Evolutionary conservation across 1,140 invertebrate genomes (phyloP).

Genomic region (Sinella curviseta): DNA sequence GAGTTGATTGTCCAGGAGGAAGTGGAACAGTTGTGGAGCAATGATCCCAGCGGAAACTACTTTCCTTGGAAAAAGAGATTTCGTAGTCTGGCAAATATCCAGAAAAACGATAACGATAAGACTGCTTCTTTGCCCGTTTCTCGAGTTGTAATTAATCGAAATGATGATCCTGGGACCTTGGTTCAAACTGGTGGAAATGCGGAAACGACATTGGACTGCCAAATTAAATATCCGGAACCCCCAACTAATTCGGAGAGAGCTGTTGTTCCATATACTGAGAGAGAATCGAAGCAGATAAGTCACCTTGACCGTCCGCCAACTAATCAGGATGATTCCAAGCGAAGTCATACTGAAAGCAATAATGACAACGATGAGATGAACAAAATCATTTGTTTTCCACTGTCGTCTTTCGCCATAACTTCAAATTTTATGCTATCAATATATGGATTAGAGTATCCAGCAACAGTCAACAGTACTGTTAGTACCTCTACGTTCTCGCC

Average conservation of each 20-base stretch:
- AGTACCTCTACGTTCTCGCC: neutral
- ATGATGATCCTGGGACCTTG: neutral
- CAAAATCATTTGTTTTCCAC: neutral
- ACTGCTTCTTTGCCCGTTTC: neutral
- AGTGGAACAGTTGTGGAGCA: neutral
- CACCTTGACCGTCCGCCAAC: no score
- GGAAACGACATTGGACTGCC: no score
- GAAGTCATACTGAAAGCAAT: neutral
- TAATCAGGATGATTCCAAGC: no score
- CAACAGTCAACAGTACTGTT: neutral
- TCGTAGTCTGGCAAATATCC: neutral
- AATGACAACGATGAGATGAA: neutral
- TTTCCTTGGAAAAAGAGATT: neutral
- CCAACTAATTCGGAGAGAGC: neutral
- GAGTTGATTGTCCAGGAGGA: neutral
- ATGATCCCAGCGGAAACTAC: neutral
- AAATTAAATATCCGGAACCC: neutral
- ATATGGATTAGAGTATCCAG: slow-evolving; percentile 1
- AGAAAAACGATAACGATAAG: neutral
- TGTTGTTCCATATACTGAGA: neutral
- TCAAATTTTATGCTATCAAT: neutral
- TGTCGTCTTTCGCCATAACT: neutral
- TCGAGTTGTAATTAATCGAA: no score
- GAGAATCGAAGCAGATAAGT: no score
- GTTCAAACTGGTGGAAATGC: neutral